These are phyloP conservation scores for Notechis scutatus DNA, from an alignment of 2,113 vertebrate species.

Conservation along the genomic window DNA sequence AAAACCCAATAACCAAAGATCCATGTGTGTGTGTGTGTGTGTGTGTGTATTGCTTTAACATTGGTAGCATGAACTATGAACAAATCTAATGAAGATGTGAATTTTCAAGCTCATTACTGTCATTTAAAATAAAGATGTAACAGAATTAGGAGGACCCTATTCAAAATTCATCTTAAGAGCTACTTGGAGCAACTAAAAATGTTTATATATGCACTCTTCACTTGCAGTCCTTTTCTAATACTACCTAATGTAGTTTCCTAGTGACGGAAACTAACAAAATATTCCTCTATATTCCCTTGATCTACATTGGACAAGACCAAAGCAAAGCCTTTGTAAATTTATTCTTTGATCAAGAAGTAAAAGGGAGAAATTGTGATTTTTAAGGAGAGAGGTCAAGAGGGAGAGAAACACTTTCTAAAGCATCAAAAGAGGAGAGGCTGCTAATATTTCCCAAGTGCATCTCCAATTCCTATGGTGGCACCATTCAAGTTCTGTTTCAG, in stretches of 20 bases:
- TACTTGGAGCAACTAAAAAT: not conserved
- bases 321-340: not conserved
- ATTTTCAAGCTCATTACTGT: not conserved
- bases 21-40: too few relatives aligned
- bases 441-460: not conserved
- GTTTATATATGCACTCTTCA: not conserved
- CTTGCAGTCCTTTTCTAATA: not conserved
- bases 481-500: not conserved
- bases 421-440: not conserved
- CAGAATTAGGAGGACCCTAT: not conserved
- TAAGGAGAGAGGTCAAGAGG: not conserved
- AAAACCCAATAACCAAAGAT: too few relatives aligned
- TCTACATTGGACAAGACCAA: not conserved
- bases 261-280: not conserved
- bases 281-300: not conserved
- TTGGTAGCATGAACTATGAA: not conserved
- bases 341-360: not conserved
- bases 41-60: not conserved
- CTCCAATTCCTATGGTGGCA: not conserved
- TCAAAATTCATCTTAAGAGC: not conserved
- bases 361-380: not conserved
- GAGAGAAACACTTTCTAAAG: not conserved
- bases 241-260: not conserved
- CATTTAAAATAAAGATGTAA: not conserved
- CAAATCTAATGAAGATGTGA: not conserved